These are phyloP conservation scores for Allygus modestus DNA, from an alignment of 2,888 invertebrate species.

Conservation along the genomic window DNA sequence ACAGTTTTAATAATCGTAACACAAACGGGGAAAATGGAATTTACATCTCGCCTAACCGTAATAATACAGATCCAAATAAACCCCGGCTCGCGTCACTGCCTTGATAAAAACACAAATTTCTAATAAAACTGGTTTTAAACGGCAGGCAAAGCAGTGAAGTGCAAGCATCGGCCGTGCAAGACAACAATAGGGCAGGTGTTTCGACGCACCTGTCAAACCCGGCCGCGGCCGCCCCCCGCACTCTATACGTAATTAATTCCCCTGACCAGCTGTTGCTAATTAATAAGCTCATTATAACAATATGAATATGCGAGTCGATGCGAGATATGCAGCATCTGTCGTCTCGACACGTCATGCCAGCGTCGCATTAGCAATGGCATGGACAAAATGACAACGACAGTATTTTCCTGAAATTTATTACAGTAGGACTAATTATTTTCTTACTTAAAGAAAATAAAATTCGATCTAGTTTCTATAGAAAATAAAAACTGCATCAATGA, in stretches of 20 bases:
- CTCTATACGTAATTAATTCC: constrained; percentile 31
- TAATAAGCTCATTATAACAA: constrained; percentile 53
- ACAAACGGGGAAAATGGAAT: too few relatives aligned
- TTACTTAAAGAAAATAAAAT: too few relatives aligned
- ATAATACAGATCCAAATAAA: background rate
- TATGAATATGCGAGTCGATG: constrained; percentile 45
- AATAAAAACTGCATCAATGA: too few relatives aligned
- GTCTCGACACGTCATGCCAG: background rate
- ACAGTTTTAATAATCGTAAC: too few relatives aligned
- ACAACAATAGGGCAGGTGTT: constrained; percentile 7
- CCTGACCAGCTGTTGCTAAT: constrained; percentile 41
- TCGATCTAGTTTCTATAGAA: too few relatives aligned
- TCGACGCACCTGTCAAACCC: background rate
- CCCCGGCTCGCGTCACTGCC: background rate
- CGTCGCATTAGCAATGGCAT: background rate
- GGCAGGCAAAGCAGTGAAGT: background rate
- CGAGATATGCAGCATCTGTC: constrained; percentile 39
- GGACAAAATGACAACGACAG: too few relatives aligned
- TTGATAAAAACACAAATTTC: background rate
- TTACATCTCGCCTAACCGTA: too few relatives aligned
- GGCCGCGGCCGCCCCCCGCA: background rate
- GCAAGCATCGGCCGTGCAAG: constrained; percentile 8
- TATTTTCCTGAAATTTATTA: too few relatives aligned
- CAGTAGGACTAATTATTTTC: too few relatives aligned
- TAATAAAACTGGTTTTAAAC: constrained; percentile 12